A percentile compares a stretch with the other conserved stretches of the same genome.
phyloP scores from a whole-genome alignment of 1,140 invertebrate species.

The Physella acuta region DNA sequence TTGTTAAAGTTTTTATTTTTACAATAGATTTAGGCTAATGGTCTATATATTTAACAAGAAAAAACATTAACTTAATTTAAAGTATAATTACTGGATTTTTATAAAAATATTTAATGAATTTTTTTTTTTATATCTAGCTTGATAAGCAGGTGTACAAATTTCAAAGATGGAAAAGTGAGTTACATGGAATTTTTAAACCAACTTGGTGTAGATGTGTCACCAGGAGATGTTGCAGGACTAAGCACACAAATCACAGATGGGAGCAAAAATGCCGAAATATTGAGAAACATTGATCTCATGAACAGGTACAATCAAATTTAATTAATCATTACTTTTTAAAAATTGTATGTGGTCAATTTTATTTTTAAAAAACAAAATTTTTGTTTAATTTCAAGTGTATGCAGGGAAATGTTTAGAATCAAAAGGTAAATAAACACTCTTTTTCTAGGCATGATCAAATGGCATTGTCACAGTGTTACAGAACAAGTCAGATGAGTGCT shows the following conservation, averaged over 20 bases:
- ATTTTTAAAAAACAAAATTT: too few relatives aligned
- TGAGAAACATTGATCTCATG: conserved; percentile 37
- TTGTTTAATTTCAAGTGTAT: conserved; percentile 4
- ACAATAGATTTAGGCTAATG: not conserved
- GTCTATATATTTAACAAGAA: not conserved
- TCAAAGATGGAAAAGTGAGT: conserved; percentile 42
- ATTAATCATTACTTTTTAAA: too few relatives aligned
- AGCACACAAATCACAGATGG: conserved; percentile 50
- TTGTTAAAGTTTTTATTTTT: too few relatives aligned
- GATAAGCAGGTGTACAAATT: conserved; percentile 39
- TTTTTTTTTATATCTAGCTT: conserved; percentile 34
- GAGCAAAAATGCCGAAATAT: conserved; percentile 39
- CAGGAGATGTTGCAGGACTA: conserved; percentile 51
- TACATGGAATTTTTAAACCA: conserved; percentile 53
- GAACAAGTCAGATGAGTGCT: conserved; percentile 45
- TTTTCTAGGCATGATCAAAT: conserved; percentile 36
- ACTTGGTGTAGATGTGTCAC: conserved; percentile 49
- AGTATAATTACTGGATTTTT: not conserved
- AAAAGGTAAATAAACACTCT: too few relatives aligned
- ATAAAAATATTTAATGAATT: not conserved
- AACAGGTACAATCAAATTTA: too few relatives aligned
- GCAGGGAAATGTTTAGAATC: conserved; percentile 4
- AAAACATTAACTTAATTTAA: not conserved
- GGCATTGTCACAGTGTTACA: conserved; percentile 23
- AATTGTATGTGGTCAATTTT: too few relatives aligned